These are phyloP conservation scores for Augochlora pura DNA, from an alignment of 1,140 invertebrate species.

Conservation along the genomic window DNA sequence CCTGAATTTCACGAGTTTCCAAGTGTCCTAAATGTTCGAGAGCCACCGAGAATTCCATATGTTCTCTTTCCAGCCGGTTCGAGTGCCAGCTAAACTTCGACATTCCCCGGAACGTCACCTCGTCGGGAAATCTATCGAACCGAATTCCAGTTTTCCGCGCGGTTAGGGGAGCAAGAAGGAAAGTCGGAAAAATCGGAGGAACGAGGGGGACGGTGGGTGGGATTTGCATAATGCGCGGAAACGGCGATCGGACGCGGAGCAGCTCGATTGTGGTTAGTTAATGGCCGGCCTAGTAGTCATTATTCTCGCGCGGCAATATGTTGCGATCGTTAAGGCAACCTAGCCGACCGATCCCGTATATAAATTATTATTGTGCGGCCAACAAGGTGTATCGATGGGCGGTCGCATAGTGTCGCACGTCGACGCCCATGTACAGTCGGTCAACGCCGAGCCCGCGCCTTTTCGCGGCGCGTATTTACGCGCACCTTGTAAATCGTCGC, in stretches of 20 bases:
- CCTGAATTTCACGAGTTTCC: too few species aligned
- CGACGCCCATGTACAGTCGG: conserved; percentile 64
- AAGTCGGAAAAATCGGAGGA: neutral
- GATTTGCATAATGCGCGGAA: conserved; percentile 54
- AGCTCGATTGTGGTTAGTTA: conserved; percentile 34
- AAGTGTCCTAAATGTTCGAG: too few species aligned
- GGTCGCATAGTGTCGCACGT: conserved; percentile 65
- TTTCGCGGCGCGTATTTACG: conserved; percentile 35
- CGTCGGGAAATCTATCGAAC: too few species aligned
- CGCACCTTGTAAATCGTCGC: neutral
- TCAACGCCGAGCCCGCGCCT: conserved; percentile 25
- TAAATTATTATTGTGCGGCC: conserved; percentile 69
- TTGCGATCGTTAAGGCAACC: conserved; percentile 42
- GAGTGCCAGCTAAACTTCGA: too few species aligned
- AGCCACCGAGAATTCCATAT: too few species aligned
- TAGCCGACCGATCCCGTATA: conserved; percentile 34
- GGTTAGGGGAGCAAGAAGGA: too few species aligned
- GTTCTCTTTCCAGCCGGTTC: too few species aligned
- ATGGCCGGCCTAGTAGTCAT: conserved; percentile 25
- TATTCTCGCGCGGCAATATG: conserved; percentile 26
- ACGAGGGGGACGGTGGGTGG: conserved; percentile 27
- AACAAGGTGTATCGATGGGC: conserved; percentile 70
- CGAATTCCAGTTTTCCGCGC: neutral
- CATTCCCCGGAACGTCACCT: too few species aligned
- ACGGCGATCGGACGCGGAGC: conserved; percentile 18